Conservation (phyloP, 2,113 vertebrate species). For the Climacteris rufus region DNA sequence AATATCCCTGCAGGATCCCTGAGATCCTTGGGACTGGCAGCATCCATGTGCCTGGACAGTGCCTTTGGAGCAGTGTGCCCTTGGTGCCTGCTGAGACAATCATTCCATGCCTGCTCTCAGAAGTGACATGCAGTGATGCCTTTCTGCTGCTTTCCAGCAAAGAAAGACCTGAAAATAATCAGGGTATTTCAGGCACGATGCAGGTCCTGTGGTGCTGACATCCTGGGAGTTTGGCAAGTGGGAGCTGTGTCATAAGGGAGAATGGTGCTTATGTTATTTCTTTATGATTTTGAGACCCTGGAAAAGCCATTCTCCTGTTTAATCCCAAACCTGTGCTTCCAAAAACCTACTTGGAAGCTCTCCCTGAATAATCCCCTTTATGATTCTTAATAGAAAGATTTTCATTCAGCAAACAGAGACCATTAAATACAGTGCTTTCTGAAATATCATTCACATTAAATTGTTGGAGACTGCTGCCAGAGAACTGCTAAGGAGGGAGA, state of each 20-base stretch:
- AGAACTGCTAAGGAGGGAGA: background rate
- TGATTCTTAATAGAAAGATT: background rate
- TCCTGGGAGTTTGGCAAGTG: background rate
- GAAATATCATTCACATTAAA: background rate
- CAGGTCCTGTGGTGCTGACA: background rate
- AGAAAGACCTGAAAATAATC: background rate
- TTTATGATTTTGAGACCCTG: background rate
- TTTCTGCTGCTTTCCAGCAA: background rate
- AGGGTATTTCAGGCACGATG: background rate
- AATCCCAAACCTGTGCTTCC: background rate
- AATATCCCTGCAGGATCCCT: background rate
- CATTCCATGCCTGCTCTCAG: fast-evolving
- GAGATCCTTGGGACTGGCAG: background rate
- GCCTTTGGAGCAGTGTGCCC: background rate
- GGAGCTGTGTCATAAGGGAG: background rate
- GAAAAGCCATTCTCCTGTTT: background rate
- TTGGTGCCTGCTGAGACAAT: background rate
- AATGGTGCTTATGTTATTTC: background rate
- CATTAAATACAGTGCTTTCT: background rate
- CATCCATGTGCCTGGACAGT: fast-evolving
- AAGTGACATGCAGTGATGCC: background rate
- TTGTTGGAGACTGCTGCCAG: background rate
- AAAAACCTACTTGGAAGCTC: conserved; percentile 22
- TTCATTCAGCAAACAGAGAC: background rate
- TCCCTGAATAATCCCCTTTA: background rate